Base-by-base conservation (phyloP, 2,888 invertebrate genomes). In the Mesorhabditis sp. region DNA sequence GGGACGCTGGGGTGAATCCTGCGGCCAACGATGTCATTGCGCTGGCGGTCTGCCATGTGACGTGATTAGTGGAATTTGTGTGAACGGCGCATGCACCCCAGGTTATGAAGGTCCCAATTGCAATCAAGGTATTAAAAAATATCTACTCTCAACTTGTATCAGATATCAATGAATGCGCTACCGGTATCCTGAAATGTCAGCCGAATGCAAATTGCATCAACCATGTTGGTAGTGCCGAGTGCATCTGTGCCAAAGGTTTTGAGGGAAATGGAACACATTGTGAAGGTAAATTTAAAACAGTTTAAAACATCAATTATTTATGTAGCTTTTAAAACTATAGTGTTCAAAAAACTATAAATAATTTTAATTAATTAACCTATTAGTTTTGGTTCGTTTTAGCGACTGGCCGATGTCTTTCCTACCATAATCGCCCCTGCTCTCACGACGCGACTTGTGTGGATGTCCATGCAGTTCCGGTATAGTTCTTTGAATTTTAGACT, bases 101-200 rank as follows among this genome's bases (percentile, higher is more conserved):
- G 85, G 85, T 41, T 85, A 76, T 76, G 75, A 69, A 15, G 85
- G 85, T 42, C 64, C 61, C 15, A 72, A 74, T 50, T 85, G 85
- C 67, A 73, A 80, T 69, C 71, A 77, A 65, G 81, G 81, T 81
- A 45, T 70, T 42, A 7, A 13, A 69, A 7, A 1, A 1, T 5
- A 4, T 45, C 13, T 44, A 28, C 13, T 4, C 63, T n/a, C 3
- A 15, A 10, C 7, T 50, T n/a, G 65, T 4, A 45, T 69, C 45
- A 67, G 93, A 93, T 88, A 93, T 95, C 87, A 92, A 96, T 89
- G 95, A 96, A 89, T 96, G 95, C 87, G 91, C 66, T n/a, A 67
- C 72, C 62, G 74, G 70, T 5, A 28, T 72, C n/a, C 74, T 80
- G 84, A 90, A 91, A 67, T 95, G 95, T 87, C 93, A 92, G 67